These are phyloP conservation scores for Wiebesia pumilae DNA, from an alignment of 1,140 invertebrate species.

Conservation along the genomic window DNA sequence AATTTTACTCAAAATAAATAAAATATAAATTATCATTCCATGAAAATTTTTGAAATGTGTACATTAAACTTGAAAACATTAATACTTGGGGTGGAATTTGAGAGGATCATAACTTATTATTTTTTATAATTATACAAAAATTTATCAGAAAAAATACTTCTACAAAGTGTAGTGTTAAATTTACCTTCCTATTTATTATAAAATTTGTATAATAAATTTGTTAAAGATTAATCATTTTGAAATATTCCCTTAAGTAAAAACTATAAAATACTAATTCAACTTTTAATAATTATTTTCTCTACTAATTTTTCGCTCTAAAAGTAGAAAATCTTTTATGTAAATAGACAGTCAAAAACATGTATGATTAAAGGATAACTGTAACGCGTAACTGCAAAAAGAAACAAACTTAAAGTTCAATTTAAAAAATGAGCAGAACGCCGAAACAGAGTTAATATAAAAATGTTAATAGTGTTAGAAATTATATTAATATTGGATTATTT, in stretches of 20 bases:
- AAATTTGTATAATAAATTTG: background rate
- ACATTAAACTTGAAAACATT: constrained; percentile 32
- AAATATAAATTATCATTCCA: background rate
- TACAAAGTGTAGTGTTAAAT: background rate
- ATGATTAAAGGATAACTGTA: constrained; percentile 23
- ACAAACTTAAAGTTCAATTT: constrained; percentile 15
- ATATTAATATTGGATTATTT: constrained; percentile 64
- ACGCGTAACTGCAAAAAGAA: constrained; percentile 28
- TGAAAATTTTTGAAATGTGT: background rate
- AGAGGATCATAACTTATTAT: background rate
- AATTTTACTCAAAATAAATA: background rate
- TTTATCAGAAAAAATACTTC: background rate
- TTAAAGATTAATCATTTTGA: constrained; percentile 6
- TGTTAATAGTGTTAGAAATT: constrained; percentile 62
- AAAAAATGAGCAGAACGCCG: constrained; percentile 25
- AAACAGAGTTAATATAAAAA: constrained; percentile 56
- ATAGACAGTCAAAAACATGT: constrained; percentile 42
- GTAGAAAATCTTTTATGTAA: constrained; percentile 23
- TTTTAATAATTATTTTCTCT: constrained; percentile 23
- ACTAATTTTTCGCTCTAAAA: constrained; percentile 33
- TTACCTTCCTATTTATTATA: background rate
- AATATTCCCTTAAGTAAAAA: constrained; percentile 32
- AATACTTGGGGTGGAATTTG: constrained; percentile 4
- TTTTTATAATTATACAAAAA: background rate
- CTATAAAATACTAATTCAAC: background rate